Evolutionary conservation across 2,888 invertebrate genomes (phyloP), one percentile per base, ranked within the genome.

Genomic region (Athalia cordata): DNA sequence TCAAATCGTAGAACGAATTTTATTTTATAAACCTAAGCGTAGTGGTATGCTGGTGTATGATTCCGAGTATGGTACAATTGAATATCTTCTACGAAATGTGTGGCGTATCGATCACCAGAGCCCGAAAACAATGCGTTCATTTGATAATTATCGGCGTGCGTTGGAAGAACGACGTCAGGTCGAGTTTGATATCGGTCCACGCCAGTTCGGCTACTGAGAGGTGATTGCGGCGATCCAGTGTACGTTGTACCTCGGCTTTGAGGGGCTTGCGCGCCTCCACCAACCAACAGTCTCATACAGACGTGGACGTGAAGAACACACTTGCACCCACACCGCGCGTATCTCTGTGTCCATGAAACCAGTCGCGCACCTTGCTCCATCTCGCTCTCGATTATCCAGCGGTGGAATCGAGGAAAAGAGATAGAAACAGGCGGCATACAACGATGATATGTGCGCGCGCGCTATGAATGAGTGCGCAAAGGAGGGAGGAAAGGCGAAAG

Each of bases 371-470:
- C n/a, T 13, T 49, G 13, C 66, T 49, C 66, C 13, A 65, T 77
- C 50, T 78, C 78, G 70, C 79, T 62, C 67, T 74, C 72, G 75
- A 67, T 61, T 62, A 59, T 64, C 77, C 68, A 49, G 70, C 65
- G 57, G 77, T 77, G 78, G 79, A 81, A 79, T 74, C 68, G 76
- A 81, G 78, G 80, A 77, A 67, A 79, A 79, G 78, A 81, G 81
- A 78, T 72, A 78, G 74, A 66, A 70, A 29, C 2, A 29, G 29
- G 29, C 29, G 29, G 29, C 29, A 29, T 29, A 29, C 29, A 29
- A 29, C 29, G 29, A 29, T 29, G 29, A 29, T 29, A 29, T 29
- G 77, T 78, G 59, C 74, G 59, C 77, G 68, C 68, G 65, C 57
- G 55, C 45, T 0, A 13, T 61, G 74, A 67, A 47, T 79, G 57